Evolutionary conservation across 2,797 vertebrate species (phyloP).

Genomic region (Sebastes taczanowskii): DNA sequence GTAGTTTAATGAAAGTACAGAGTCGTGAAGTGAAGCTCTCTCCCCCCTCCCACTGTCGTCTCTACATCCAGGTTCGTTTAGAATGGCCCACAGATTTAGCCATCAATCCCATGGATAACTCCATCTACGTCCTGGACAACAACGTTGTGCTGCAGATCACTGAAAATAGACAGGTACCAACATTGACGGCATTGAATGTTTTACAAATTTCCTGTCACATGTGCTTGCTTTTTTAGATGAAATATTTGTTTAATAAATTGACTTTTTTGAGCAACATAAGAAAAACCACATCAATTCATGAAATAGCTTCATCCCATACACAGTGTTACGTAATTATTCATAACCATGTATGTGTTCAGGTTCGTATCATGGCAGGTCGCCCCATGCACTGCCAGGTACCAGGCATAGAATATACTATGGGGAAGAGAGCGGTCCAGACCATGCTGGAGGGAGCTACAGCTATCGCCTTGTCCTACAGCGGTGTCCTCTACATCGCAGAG

Average conservation of each 20-base stretch:
- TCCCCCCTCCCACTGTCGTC: neutral
- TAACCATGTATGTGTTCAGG: conserved; percentile 70
- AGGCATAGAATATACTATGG: conserved; percentile 91
- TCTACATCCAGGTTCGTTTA: conserved; percentile 88
- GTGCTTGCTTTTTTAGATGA: neutral
- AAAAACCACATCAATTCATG: neutral
- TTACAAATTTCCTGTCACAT: neutral
- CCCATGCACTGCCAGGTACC: conserved; percentile 99
- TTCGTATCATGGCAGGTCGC: conserved; percentile 94
- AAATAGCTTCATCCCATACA: neutral
- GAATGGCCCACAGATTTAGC: conserved; percentile 98
- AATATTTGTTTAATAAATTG: neutral
- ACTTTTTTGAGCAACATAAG: neutral
- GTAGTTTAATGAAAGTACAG: neutral
- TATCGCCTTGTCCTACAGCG: conserved; percentile 94
- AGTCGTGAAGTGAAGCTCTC: neutral
- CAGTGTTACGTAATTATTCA: neutral
- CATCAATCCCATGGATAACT: conserved; percentile 99
- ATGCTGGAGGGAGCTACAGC: conserved; percentile 95
- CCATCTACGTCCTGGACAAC: conserved; percentile 97
- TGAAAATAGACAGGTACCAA: conserved; percentile 87
- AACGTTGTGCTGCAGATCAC: conserved; percentile 98
- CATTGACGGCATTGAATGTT: neutral
- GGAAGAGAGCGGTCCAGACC: conserved; percentile 93
- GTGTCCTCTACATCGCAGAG: conserved; percentile 95